phyloP scores from a whole-genome alignment of 2,888 invertebrate genomes.

The Lathronympha strigana region DNA sequence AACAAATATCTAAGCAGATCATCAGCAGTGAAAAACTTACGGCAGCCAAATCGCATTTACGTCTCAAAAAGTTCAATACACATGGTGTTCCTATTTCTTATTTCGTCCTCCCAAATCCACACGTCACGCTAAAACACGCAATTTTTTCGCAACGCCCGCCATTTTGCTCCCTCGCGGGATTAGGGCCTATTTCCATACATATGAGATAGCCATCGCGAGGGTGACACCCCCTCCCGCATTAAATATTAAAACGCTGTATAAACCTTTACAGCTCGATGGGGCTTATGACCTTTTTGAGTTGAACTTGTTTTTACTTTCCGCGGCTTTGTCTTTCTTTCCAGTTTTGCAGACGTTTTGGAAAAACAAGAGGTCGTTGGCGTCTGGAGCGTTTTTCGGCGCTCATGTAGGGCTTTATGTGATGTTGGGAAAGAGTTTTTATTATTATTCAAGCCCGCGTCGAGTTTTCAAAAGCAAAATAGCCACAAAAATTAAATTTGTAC shows the following conservation, averaged over 20 bases:
- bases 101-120: constrained; percentile 22
- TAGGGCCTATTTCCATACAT: constrained; percentile 74
- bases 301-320: constrained; percentile 33
- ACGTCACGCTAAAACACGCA: constrained; percentile 41
- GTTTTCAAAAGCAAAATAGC: not conserved
- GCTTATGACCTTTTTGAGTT: constrained; percentile 26
- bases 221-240: constrained; percentile 48
- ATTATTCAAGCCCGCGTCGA: constrained; percentile 2
- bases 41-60: no score
- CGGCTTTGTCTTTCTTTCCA: constrained; percentile 42
- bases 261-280: constrained; percentile 52
- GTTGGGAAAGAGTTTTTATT: constrained; percentile 3
- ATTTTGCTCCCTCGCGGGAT: constrained; percentile 40
- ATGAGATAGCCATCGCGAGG: constrained; percentile 67
- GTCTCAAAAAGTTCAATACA: no score
- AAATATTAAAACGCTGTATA: constrained; percentile 48
- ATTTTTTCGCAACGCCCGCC: constrained; percentile 48
- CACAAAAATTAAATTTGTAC: no score
- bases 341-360: constrained; percentile 38
- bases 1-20: no score
- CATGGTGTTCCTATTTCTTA: constrained; percentile 6
- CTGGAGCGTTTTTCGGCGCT: constrained; percentile 20
- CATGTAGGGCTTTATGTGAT: constrained; percentile 10
- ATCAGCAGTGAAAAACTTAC: no score
- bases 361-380: constrained; percentile 23